Conservation (phyloP, 2,888 invertebrate species). For the Brachylomia viminalis region DNA sequence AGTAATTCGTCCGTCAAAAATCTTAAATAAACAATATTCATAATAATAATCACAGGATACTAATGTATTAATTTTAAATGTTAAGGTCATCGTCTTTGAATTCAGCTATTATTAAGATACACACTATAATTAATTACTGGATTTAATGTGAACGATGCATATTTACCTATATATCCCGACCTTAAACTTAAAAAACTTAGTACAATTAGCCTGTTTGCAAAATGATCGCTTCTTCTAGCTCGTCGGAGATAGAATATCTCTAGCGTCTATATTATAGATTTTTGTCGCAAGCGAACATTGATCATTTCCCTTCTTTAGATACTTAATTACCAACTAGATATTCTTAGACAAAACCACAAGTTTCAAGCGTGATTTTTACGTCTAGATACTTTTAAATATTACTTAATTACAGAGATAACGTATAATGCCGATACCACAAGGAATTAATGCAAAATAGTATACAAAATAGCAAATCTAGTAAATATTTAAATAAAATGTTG, state of each 20-base stretch:
- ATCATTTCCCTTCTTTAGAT: not conserved
- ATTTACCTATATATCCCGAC: conserved; percentile 17
- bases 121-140: conserved; percentile 40
- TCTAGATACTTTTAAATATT: not conserved
- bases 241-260: not conserved
- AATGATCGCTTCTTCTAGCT: not conserved
- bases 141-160: conserved; percentile 26
- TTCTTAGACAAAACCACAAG: not conserved
- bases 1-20: conserved; percentile 35
- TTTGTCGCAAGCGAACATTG: not conserved
- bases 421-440: not conserved
- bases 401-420: not conserved
- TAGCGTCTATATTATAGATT: not conserved
- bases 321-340: not conserved
- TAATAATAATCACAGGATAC: conserved; percentile 38
- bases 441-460: not conserved
- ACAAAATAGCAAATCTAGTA: not conserved
- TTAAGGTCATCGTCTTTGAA: conserved; percentile 49
- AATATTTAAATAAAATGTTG: not conserved
- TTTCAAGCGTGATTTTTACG: not conserved
- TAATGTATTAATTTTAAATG: conserved; percentile 53
- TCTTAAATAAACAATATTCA: conserved; percentile 32
- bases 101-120: conserved; percentile 41
- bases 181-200: conserved; percentile 19
- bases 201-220: conserved; percentile 16